These are phyloP conservation scores for Tetrax tetrax DNA, from an alignment of 2,113 vertebrate species.

Conservation along the genomic window DNA sequence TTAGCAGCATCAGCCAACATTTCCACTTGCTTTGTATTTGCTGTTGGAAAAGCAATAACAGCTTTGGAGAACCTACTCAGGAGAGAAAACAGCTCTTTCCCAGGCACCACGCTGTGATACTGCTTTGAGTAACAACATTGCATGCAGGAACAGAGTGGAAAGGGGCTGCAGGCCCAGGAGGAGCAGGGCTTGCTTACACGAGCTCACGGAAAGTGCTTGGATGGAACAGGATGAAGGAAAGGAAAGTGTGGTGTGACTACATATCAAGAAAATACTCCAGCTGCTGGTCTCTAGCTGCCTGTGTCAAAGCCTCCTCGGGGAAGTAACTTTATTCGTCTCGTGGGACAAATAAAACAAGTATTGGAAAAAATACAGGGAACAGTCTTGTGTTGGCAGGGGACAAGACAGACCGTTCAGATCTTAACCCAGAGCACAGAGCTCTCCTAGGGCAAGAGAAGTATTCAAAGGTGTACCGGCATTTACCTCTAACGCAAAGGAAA, in stretches of 20 bases:
- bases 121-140: conserved; percentile 68
- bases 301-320: background rate
- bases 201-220: background rate
- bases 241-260: background rate
- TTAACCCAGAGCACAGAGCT: background rate
- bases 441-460: background rate
- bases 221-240: conserved; percentile 31
- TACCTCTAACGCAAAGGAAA: background rate
- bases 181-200: background rate
- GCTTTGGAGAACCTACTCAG: conserved; percentile 40
- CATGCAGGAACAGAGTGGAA: conserved; percentile 22
- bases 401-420: background rate
- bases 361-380: conserved; percentile 39
- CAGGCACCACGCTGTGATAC: conserved; percentile 8
- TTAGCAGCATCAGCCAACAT: conserved; percentile 50
- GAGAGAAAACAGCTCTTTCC: conserved; percentile 61
- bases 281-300: conserved; percentile 40
- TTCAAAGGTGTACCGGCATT: background rate
- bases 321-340: background rate
- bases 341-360: conserved; percentile 39
- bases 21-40: conserved; percentile 62
- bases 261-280: conserved; percentile 18
- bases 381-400: background rate
- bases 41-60: conserved; percentile 65
- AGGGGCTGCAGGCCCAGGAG: conserved; percentile 14